Percentiles rank a stretch among this genome's conserved stretches.
Conservation (phyloP, 2,113 vertebrate species). For the Pteropus alecto region DNA sequence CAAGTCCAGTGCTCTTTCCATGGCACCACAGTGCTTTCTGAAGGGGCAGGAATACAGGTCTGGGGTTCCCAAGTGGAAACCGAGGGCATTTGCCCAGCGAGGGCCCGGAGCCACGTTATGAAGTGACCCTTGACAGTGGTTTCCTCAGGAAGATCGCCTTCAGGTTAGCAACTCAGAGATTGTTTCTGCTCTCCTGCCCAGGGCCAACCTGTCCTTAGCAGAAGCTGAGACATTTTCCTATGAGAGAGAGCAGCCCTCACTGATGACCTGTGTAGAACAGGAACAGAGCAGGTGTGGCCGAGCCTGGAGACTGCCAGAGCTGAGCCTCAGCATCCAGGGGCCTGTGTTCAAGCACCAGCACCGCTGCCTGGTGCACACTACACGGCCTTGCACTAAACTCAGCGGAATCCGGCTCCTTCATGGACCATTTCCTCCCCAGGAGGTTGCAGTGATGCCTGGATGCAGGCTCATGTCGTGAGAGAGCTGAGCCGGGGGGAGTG, state of each 20-base stretch:
- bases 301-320: background rate
- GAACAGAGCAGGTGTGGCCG: background rate
- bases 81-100: accelerated
- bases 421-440: background rate
- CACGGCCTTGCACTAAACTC: background rate
- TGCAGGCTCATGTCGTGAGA: background rate
- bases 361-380: background rate
- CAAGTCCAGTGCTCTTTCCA: background rate
- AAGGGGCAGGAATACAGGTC: background rate
- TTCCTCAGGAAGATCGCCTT: background rate
- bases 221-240: background rate
- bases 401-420: background rate
- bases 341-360: no score
- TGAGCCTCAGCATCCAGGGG: background rate
- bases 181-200: background rate
- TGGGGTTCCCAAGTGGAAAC: accelerated
- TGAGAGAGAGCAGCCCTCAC: background rate
- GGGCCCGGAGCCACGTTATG: background rate
- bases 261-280: background rate
- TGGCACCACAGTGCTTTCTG: background rate
- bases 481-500: accelerated
- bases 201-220: background rate
- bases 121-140: background rate
- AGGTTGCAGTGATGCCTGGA: background rate
- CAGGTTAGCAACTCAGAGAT: background rate